These are phyloP conservation scores for Phyllostomus hastatus DNA, from an alignment of 2,113 vertebrate species.

Conservation along the genomic window DNA sequence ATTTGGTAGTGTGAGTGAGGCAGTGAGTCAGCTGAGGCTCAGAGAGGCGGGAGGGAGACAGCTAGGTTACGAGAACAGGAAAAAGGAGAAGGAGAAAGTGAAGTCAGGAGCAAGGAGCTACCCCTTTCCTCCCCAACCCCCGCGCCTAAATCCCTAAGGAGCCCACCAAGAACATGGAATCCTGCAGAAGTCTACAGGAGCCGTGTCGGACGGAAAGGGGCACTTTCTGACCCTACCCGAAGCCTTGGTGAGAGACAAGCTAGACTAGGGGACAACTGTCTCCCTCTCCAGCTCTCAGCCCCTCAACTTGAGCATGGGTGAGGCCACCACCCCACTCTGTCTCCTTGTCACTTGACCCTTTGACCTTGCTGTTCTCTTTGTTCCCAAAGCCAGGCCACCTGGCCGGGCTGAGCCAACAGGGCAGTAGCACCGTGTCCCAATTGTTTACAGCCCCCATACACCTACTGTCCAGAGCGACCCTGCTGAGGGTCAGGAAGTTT, in stretches of 20 bases:
- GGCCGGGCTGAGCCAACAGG: not conserved
- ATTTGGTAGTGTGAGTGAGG: constrained; percentile 76
- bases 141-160: not conserved
- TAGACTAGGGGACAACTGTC: not conserved
- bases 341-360: constrained; percentile 64
- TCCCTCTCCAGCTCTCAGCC: not conserved
- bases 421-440: not conserved
- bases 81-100: constrained; percentile 70
- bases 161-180: not conserved
- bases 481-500: constrained; percentile 54
- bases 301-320: not conserved
- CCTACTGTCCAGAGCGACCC: constrained; percentile 24
- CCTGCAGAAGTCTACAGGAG: not conserved
- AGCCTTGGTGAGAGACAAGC: not conserved
- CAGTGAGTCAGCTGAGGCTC: constrained; percentile 77
- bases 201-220: not conserved
- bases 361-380: constrained; percentile 64
- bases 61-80: constrained; percentile 72
- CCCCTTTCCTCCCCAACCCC: not conserved
- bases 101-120: constrained; percentile 63
- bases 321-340: not conserved
- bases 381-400: constrained; percentile 23
- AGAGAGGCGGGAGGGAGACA: constrained; percentile 71
- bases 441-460: not conserved
- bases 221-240: constrained; percentile 22